These are phyloP conservation scores for Agrotis exclamationis DNA, from an alignment of 2,888 invertebrate species.

Conservation along the genomic window DNA sequence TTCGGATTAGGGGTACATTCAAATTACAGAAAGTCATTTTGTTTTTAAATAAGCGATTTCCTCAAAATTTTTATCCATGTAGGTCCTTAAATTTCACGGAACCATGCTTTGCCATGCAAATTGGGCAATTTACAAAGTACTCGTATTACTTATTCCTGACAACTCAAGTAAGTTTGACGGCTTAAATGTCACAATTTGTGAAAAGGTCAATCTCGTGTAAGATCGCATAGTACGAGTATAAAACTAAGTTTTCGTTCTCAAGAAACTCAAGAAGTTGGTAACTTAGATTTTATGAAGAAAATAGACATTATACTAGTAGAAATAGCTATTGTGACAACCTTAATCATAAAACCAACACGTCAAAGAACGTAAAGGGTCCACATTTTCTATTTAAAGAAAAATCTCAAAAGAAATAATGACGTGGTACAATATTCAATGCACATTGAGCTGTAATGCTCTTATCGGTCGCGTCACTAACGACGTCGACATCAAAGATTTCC, in stretches of 20 bases:
- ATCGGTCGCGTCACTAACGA: slow-evolving; percentile 83
- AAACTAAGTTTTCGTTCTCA: not conserved
- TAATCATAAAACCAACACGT: slow-evolving; percentile 23
- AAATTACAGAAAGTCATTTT: not conserved
- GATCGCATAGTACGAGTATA: not conserved
- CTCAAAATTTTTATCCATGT: not conserved
- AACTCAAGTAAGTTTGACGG: slow-evolving; percentile 4
- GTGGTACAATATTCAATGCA: slow-evolving; percentile 67
- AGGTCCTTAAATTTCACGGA: not conserved
- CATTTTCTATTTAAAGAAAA: slow-evolving; percentile 59
- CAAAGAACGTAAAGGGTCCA: slow-evolving; percentile 40
- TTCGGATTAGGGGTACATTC: not conserved
- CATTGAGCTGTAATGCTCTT: slow-evolving; percentile 79
- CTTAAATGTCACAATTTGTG: not conserved
- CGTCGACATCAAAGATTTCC: slow-evolving; percentile 86
- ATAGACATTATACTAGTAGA: not conserved
- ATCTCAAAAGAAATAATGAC: slow-evolving; percentile 73
- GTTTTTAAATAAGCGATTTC: not conserved
- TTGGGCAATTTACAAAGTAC: not conserved
- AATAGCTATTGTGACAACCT: not conserved
- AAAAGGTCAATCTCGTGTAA: not conserved
- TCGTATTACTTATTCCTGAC: not conserved
- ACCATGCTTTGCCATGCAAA: not conserved
- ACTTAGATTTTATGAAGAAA: too few relatives aligned
- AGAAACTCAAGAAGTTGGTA: not conserved